phyloP scores from a whole-genome alignment of 2,113 vertebrate species.

The Apteryx mantelli region DNA sequence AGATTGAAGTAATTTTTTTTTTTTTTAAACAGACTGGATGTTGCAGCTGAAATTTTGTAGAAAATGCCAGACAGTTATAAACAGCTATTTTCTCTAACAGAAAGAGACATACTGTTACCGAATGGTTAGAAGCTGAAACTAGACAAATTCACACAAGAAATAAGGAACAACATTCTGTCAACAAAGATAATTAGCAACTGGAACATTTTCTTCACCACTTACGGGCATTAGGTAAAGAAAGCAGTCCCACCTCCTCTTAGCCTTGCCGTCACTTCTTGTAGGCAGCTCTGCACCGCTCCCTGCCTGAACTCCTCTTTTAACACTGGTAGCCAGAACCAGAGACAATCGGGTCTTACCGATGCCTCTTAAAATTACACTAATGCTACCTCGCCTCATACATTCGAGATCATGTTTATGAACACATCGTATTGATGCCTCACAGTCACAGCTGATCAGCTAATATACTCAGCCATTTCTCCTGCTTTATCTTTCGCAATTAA shows the following conservation, averaged over 20 bases:
- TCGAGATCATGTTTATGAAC: not conserved
- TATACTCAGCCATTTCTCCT: not conserved
- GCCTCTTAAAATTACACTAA: not conserved
- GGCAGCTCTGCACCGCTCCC: not conserved
- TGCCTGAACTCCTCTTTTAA: not conserved
- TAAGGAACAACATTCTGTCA: not conserved
- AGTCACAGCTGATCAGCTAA: not conserved
- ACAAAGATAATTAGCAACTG: not conserved
- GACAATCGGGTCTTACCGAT: not conserved
- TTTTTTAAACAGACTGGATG: not conserved
- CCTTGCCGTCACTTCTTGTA: not conserved
- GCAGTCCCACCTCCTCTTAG: not conserved
- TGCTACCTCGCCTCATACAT: not conserved
- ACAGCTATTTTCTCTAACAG: slow-evolving; percentile 15
- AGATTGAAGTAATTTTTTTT: not conserved
- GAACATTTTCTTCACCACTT: not conserved
- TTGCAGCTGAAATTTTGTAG: not conserved
- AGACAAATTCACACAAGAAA: slow-evolving; percentile 1
- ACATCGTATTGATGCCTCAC: not conserved
- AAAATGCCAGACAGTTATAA: slow-evolving; percentile 16
- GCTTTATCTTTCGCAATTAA: not conserved
- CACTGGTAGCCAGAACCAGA: not conserved
- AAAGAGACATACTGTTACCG: slow-evolving; percentile 8
- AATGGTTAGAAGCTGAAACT: not conserved
- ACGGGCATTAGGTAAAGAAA: not conserved